These are phyloP conservation scores for Heliconius charithonia DNA, from an alignment of 2,888 invertebrate genomes.

Conservation along the genomic window DNA sequence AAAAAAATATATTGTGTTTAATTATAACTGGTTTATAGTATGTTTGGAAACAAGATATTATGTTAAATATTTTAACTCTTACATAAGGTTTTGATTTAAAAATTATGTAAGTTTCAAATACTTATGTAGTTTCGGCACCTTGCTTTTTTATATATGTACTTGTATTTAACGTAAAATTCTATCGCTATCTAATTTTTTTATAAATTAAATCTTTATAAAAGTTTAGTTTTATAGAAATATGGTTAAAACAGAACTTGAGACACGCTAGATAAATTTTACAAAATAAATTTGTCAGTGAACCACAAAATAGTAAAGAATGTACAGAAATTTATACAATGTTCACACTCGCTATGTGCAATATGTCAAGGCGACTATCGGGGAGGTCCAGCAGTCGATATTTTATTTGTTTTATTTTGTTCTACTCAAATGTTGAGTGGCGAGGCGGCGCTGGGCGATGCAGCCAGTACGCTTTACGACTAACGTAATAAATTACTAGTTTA, in stretches of 20 bases:
- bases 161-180: background rate
- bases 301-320: background rate
- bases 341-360: constrained; percentile 27
- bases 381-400: constrained; percentile 8
- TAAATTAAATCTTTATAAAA: too few species aligned
- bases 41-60: background rate
- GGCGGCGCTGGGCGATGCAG: background rate
- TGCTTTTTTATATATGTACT: background rate
- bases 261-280: background rate
- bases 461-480: background rate
- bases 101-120: background rate
- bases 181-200: too few species aligned
- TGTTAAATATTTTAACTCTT: background rate
- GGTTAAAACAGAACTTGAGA: background rate
- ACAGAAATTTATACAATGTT: background rate
- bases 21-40: background rate
- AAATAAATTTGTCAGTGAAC: too few species aligned
- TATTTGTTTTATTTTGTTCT: constrained; percentile 2
- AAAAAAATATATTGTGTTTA: background rate
- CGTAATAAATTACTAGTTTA: constrained; percentile 6
- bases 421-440: background rate
- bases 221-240: background rate
- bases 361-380: constrained; percentile 29
- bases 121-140: background rate
- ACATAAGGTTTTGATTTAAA: background rate